Percentiles rank a stretch among this genome's conserved stretches.
These are phyloP conservation scores for Pachycephala philippinensis DNA, from an alignment of 2,113 vertebrate species.

Conservation along the genomic window DNA sequence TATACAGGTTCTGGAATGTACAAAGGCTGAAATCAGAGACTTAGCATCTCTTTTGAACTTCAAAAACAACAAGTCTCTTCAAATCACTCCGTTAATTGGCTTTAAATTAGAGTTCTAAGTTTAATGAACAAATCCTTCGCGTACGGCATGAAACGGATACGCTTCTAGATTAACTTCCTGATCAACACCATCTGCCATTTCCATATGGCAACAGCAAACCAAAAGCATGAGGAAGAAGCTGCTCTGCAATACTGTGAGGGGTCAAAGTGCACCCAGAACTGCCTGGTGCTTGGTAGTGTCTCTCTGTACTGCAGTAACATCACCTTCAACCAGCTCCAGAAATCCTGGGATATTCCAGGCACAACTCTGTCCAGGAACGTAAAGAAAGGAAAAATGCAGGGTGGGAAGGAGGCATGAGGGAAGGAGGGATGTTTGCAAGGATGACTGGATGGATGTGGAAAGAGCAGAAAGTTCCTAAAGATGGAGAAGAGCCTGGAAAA, in stretches of 20 bases:
- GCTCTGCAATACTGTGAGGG: background rate
- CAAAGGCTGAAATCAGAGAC: constrained; percentile 63
- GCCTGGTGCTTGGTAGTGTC: background rate
- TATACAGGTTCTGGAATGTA: constrained; percentile 62
- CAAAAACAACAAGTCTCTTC: constrained; percentile 66
- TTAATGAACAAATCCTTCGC: constrained; percentile 53
- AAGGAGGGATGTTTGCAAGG: background rate
- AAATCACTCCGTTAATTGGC: constrained; percentile 59
- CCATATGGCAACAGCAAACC: constrained; percentile 31
- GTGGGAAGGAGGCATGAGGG: background rate
- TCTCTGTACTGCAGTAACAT: background rate
- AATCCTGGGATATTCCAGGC: background rate
- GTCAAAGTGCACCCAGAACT: background rate
- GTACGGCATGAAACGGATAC: constrained; percentile 53
- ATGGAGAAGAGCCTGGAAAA: background rate
- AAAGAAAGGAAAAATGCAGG: background rate
- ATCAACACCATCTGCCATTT: constrained; percentile 64
- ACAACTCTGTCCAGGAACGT: background rate
- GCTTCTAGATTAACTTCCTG: constrained; percentile 61
- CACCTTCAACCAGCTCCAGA: background rate
- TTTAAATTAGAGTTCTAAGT: constrained; percentile 66
- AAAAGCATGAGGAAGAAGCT: background rate
- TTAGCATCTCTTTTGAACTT: constrained; percentile 65
- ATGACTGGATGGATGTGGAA: background rate
- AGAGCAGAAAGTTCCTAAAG: background rate